These are phyloP conservation scores for Alauda arvensis DNA, from an alignment of 2,797 vertebrate genomes.

Conservation along the genomic window DNA sequence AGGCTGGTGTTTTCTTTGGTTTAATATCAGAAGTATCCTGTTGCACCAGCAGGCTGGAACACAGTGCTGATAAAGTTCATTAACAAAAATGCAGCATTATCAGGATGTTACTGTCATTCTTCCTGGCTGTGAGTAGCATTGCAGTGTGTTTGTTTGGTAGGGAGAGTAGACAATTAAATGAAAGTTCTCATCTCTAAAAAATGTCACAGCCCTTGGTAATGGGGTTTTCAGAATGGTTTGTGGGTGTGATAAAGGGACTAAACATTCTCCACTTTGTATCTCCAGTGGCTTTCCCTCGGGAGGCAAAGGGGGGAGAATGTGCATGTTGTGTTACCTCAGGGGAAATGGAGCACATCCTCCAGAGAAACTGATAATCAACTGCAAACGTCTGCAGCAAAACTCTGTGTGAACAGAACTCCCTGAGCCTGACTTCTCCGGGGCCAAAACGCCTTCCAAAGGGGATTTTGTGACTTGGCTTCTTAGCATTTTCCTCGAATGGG, in stretches of 20 bases:
- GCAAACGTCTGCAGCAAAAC: not conserved
- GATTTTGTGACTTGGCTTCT: not conserved
- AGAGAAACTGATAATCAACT: not conserved
- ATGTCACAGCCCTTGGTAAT: not conserved
- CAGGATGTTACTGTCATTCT: not conserved
- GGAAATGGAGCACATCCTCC: conserved; percentile 16
- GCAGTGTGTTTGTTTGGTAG: not conserved
- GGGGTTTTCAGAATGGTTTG: not conserved
- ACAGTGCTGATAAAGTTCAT: not conserved
- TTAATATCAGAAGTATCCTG: not conserved
- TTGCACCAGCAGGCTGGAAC: not conserved
- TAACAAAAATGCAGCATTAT: conserved; percentile 1
- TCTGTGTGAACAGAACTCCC: not conserved
- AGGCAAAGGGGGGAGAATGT: not conserved
- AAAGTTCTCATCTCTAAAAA: not conserved
- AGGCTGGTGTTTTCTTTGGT: not conserved
- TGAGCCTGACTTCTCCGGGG: not conserved
- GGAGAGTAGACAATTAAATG: not conserved
- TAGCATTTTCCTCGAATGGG: not conserved
- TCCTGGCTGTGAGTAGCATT: not conserved
- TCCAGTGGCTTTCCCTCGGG: not conserved
- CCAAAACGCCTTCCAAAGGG: not conserved
- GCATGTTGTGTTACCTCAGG: not conserved
- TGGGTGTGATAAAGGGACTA: conserved; percentile 5
- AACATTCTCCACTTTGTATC: not conserved